A percentile compares a stretch with the other conserved stretches of the same genome.
Conservation (phyloP, 2,797 vertebrate species). For the Periophthalmus magnuspinnatus region DNA sequence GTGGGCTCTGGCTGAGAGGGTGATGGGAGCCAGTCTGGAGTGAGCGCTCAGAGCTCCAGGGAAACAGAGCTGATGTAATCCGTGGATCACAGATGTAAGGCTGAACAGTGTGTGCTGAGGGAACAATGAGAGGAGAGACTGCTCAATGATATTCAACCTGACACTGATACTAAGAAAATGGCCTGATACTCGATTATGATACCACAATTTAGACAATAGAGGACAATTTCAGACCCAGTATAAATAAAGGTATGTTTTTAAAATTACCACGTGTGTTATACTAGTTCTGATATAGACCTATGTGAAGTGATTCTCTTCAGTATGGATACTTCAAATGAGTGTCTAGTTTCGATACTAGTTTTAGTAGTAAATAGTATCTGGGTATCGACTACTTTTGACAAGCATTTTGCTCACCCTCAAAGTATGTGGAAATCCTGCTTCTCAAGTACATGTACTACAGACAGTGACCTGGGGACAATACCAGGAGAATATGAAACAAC, state of each 20-base stretch:
- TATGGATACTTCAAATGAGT: neutral
- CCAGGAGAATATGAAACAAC: neutral
- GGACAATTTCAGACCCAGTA: neutral
- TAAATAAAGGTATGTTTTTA: neutral
- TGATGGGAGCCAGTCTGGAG: constrained; percentile 44
- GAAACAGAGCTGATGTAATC: constrained; percentile 56
- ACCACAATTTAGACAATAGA: neutral
- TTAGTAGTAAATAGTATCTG: neutral
- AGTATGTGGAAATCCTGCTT: neutral
- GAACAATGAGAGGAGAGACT: constrained; percentile 14
- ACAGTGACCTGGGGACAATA: neutral
- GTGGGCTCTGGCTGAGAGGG: constrained; percentile 9
- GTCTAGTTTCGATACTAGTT: neutral
- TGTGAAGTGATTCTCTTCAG: neutral
- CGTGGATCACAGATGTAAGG: constrained; percentile 47
- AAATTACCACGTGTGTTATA: neutral
- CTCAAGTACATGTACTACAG: neutral
- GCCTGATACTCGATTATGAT: neutral
- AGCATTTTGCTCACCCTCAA: neutral
- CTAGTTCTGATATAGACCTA: neutral
- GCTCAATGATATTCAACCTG: neutral
- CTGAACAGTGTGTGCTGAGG: constrained; percentile 16
- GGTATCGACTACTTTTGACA: neutral
- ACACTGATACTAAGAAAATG: too few species aligned
- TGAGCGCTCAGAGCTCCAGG: constrained; percentile 39